These are phyloP conservation scores for Anastatus disparis DNA, from an alignment of 1,140 invertebrate genomes.

Conservation along the genomic window DNA sequence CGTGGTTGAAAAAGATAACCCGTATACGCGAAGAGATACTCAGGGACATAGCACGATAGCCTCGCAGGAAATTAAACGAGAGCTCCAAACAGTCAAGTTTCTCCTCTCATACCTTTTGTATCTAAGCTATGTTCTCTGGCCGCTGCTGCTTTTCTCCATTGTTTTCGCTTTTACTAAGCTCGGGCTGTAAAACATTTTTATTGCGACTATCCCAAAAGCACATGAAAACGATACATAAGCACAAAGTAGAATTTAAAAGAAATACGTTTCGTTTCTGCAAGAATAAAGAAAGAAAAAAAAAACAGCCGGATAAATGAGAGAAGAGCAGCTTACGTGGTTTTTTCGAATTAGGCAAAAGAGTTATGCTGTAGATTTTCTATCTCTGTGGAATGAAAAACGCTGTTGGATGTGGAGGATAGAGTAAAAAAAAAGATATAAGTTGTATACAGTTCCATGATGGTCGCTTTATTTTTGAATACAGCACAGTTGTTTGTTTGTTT, in stretches of 20 bases:
- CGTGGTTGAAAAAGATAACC: neutral
- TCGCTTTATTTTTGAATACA: conserved; percentile 64
- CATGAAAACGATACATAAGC: neutral
- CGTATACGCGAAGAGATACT: neutral
- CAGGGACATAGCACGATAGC: neutral
- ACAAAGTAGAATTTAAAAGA: neutral
- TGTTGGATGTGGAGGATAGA: no score
- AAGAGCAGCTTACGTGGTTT: conserved; percentile 1
- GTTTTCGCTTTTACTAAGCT: conserved; percentile 2
- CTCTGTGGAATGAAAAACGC: no score
- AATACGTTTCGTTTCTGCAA: neutral
- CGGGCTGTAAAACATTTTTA: conserved; percentile 34
- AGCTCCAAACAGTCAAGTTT: neutral
- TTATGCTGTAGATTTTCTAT: neutral
- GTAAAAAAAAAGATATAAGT: no score
- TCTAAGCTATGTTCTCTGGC: no score
- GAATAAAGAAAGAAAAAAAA: no score
- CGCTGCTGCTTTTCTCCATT: conserved; percentile 11
- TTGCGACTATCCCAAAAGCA: neutral
- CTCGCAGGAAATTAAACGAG: conserved; percentile 28
- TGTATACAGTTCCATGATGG: conserved; percentile 58
- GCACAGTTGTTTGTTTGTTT: conserved; percentile 55
- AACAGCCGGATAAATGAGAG: no score
- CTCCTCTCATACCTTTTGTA: neutral
- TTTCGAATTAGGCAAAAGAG: conserved; percentile 4